Evolutionary conservation across 2,113 vertebrate species (phyloP), one percentile per base, ranked within the genome.

Genomic region (Symphodus melops): DNA sequence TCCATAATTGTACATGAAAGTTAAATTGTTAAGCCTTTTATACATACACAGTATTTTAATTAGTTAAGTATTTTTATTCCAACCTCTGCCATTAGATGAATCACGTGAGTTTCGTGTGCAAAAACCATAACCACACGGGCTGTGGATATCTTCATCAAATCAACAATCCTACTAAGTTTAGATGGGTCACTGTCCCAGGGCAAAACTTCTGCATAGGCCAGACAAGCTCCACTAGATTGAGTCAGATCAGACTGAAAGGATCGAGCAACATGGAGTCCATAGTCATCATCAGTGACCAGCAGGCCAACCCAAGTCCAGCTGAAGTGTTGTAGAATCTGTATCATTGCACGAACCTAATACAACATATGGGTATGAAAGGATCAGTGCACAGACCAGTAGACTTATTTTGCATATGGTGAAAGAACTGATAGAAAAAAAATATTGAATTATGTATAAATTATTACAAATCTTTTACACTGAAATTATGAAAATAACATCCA

Each of bases 181-280:
- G 1, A 21, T 11, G 19, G 54, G 20, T 89, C 67, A 21, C 89
- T 86, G 28, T 68, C 67, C 51, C 59, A 78, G 16, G 91, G 84
- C 48, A 94, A 84, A 39, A 89, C 75, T 54, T 94, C 91, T 3
- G 72, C 68, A 19, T 91, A 94, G 0, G 89, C 89, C 46, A 94
- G 83, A 65, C 87, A 89, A 52, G 72, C 79, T 66, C 44, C 44
- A 44, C 75, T 67, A 36, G 62, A 58, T 17, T 44, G 52, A 68
- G 11, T 19, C 13, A 87, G 49, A 23, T 84, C 81, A 19, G 71
- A 19, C 9, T 81, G 71, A 16, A 86, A 83, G 17, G 81, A 77
- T 17, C 57, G 77, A 3, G 84, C 73, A 54, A 65, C 81, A 37
- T 86, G 53, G 23, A 69, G 67, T 59, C 85, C 85, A n/a, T 87